Evolutionary conservation across 2,113 vertebrate genomes (phyloP).

Genomic region (Cinclus cinclus): DNA sequence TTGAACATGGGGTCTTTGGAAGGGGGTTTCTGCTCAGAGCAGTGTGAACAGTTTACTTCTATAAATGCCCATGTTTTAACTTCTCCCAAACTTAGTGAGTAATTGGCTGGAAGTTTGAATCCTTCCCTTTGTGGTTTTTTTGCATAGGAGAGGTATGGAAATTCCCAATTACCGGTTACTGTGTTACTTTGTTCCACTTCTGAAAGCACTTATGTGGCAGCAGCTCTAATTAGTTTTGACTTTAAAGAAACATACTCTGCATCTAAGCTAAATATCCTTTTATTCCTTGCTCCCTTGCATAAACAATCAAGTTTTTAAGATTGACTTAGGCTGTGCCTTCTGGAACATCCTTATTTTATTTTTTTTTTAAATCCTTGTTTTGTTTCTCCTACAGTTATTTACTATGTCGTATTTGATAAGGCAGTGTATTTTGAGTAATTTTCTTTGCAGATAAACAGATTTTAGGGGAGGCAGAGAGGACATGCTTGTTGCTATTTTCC

Average conservation of each 20-base stretch:
- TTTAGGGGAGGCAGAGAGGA: neutral
- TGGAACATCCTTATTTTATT: neutral
- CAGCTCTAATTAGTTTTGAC: slow-evolving; percentile 14
- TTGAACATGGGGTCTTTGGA: neutral
- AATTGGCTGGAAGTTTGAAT: neutral
- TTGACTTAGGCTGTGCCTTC: neutral
- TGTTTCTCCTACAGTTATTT: neutral
- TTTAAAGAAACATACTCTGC: slow-evolving; percentile 8
- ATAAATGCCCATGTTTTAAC: neutral
- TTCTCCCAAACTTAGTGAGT: neutral
- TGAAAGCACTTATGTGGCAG: slow-evolving; percentile 20
- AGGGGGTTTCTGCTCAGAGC: neutral
- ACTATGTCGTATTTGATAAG: neutral
- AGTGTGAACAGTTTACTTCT: neutral
- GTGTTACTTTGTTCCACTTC: slow-evolving; percentile 17
- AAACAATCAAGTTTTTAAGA: neutral
- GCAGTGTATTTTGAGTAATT: neutral
- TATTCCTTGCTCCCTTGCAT: neutral
- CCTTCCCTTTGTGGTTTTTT: slow-evolving; percentile 5
- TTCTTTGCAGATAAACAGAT: neutral
- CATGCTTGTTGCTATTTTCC: neutral
- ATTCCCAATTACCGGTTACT: slow-evolving; percentile 15
- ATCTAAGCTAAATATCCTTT: slow-evolving; percentile 16
- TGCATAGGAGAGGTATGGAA: neutral
- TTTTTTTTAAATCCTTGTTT: neutral